Conservation (phyloP, 2,797 vertebrate species). For the Staurois parvus region DNA sequence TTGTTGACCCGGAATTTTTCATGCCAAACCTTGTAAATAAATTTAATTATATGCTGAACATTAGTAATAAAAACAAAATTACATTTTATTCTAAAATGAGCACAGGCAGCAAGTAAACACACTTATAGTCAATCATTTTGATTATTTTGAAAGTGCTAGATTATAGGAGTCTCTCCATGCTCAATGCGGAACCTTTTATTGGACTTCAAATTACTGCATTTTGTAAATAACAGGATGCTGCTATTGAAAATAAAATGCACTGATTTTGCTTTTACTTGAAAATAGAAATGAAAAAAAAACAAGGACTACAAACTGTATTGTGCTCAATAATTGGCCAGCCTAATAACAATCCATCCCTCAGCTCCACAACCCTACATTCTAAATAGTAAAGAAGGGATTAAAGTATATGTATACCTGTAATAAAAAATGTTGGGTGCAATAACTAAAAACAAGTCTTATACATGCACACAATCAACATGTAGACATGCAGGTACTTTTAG, state of each 20-base stretch:
- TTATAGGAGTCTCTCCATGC: background rate
- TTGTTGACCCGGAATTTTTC: background rate
- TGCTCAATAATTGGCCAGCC: too few species aligned
- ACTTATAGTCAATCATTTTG: conserved; percentile 32
- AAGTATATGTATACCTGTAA: too few species aligned
- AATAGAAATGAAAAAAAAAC: background rate
- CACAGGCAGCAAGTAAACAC: conserved; percentile 21
- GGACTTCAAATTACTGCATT: background rate
- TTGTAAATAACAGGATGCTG: background rate
- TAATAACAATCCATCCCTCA: too few species aligned
- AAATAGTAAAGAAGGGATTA: background rate
- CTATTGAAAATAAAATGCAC: background rate
- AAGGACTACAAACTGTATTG: background rate
- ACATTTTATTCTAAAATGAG: conserved; percentile 12
- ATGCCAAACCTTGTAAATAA: background rate
- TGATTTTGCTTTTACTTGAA: background rate
- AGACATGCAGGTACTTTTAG: too few species aligned
- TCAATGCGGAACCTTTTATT: conserved; percentile 3
- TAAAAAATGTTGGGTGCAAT: too few species aligned
- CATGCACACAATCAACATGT: too few species aligned
- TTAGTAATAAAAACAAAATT: conserved; percentile 17
- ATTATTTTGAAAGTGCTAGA: background rate
- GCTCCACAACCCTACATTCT: too few species aligned
- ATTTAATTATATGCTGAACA: conserved; percentile 15
- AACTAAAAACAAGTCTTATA: too few species aligned